These are phyloP conservation scores for Semicossyphus pulcher DNA, from an alignment of 2,113 vertebrate genomes.

Conservation along the genomic window DNA sequence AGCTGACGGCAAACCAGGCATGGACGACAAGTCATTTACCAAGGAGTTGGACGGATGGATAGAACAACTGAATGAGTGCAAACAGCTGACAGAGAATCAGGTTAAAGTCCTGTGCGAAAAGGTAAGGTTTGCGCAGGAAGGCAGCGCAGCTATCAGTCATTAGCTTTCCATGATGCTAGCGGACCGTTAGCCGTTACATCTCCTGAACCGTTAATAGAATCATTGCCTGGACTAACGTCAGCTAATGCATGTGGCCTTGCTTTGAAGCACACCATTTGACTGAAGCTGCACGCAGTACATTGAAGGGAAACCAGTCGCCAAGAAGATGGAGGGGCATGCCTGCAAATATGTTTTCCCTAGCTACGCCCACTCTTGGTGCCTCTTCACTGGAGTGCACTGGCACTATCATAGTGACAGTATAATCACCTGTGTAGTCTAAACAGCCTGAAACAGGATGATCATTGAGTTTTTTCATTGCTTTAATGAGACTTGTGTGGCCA, in stretches of 20 bases:
- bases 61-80: constrained; percentile 96
- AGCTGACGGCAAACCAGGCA: constrained; percentile 69
- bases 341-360: constrained; percentile 43
- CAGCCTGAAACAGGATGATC: background rate
- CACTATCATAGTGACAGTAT: background rate
- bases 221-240: background rate
- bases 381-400: constrained; percentile 23
- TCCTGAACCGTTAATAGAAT: background rate
- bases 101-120: constrained; percentile 96
- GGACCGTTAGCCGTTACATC: background rate
- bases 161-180: background rate
- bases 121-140: constrained; percentile 81
- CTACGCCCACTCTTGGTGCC: constrained; percentile 62
- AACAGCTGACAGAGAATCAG: constrained; percentile 94
- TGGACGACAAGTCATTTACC: constrained; percentile 96
- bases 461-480: background rate
- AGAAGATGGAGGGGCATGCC: constrained; percentile 67
- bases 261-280: constrained; percentile 51
- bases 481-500: background rate
- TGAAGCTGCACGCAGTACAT: constrained; percentile 31
- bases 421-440: background rate
- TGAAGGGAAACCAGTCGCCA: constrained; percentile 9
- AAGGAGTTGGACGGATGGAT: constrained; percentile 98
- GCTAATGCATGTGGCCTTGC: constrained; percentile 33
- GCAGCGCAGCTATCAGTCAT: background rate